phyloP scores from a whole-genome alignment of 2,888 invertebrate species.

The Drosophila falleni region DNA sequence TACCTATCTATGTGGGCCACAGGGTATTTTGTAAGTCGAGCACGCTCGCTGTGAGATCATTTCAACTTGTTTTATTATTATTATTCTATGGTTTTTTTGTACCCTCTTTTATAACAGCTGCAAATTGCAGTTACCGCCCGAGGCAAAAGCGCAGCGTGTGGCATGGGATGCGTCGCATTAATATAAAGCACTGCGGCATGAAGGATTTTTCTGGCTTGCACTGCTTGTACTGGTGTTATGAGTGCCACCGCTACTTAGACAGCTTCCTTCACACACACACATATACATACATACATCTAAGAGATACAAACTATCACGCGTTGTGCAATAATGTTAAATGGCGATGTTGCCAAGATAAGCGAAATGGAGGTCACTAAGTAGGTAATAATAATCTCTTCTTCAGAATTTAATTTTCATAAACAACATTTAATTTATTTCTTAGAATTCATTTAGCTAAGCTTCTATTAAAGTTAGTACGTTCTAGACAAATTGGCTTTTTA shows the following conservation, averaged over 20 bases:
- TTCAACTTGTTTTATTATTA: constrained; percentile 48
- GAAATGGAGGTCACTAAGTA: constrained; percentile 33
- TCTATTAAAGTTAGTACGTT: not conserved
- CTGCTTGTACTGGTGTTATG: constrained; percentile 45
- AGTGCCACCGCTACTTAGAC: constrained; percentile 34
- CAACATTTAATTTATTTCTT: not conserved
- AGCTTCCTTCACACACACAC: constrained; percentile 25
- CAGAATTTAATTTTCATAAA: not conserved
- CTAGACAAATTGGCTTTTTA: constrained; percentile 1
- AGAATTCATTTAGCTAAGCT: not conserved
- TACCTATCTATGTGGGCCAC: not conserved
- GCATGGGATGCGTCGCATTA: constrained; percentile 63
- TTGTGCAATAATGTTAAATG: constrained; percentile 35
- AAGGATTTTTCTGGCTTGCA: constrained; percentile 72
- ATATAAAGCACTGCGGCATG: constrained; percentile 77
- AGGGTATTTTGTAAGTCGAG: not conserved
- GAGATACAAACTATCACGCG: constrained; percentile 9
- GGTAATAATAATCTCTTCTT: constrained; percentile 26
- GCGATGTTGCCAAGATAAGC: constrained; percentile 31
- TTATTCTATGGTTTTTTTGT: constrained; percentile 43
- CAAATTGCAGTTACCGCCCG: constrained; percentile 73
- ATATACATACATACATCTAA: not conserved
- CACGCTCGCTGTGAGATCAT: not conserved
- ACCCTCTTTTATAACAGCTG: constrained; percentile 63
- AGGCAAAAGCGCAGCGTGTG: constrained; percentile 62